phyloP scores from a whole-genome alignment of 2,888 invertebrate genomes.

The Oxyscelio sp. region DNA sequence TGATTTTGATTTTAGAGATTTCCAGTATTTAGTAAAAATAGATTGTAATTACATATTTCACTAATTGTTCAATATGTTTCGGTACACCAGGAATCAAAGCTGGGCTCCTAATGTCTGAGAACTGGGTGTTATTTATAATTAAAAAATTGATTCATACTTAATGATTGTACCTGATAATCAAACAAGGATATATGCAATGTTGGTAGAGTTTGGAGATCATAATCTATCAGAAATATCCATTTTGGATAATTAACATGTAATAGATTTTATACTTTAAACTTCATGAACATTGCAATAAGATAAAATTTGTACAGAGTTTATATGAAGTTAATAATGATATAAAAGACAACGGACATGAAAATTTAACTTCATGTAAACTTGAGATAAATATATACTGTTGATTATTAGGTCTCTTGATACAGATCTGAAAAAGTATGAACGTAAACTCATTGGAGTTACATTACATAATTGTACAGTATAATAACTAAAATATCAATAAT shows the following conservation, averaged over 20 bases:
- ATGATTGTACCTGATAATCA: background rate
- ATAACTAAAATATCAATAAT: background rate
- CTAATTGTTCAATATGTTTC: background rate
- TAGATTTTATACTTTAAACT: background rate
- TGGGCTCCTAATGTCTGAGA: background rate
- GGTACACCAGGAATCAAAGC: background rate
- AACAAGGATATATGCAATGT: background rate
- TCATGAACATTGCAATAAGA: background rate
- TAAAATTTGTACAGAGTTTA: background rate
- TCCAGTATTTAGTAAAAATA: background rate
- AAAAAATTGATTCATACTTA: background rate
- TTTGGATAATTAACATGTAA: background rate
- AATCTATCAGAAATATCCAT: conserved; percentile 1
- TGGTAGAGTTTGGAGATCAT: background rate
- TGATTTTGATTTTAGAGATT: background rate
- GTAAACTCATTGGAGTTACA: background rate
- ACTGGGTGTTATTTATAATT: background rate
- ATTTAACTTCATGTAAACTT: background rate
- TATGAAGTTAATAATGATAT: background rate
- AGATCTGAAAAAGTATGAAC: background rate
- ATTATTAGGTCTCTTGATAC: background rate
- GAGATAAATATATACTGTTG: background rate
- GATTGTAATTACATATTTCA: background rate
- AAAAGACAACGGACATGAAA: background rate
- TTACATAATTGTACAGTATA: background rate